Conservation (phyloP, 1,140 invertebrate species). For the Eriocheir sinensis region DNA sequence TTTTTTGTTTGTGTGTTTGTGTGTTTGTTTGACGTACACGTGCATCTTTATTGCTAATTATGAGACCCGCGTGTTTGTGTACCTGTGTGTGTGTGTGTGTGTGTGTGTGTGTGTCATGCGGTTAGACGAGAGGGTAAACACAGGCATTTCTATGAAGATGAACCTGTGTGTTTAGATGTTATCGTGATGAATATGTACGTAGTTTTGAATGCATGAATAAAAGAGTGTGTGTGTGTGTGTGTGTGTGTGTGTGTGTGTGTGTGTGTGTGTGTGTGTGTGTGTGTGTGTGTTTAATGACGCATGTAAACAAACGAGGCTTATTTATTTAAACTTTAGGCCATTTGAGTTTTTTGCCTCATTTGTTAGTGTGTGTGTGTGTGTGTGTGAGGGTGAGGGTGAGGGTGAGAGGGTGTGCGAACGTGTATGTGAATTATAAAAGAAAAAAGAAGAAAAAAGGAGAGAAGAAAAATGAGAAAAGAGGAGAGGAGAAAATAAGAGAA, state of each 20-base stretch:
- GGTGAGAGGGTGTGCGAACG: background rate
- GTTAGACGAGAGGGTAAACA: too few species aligned
- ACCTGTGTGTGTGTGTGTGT: too few species aligned
- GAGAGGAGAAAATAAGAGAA: background rate
- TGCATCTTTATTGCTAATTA: too few species aligned
- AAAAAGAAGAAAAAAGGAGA: background rate
- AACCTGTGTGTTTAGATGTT: background rate
- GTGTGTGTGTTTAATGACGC: too few species aligned
- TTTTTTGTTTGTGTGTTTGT: too few species aligned
- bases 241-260: constrained; percentile 11
- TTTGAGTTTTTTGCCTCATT: background rate
- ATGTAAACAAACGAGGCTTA: background rate
- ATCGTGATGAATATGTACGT: background rate
- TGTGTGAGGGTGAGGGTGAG: background rate
- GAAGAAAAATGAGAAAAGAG: background rate
- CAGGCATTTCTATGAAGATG: background rate
- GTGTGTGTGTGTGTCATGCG: too few species aligned
- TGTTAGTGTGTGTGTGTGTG: background rate
- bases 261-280: background rate
- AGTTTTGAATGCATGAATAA: background rate
- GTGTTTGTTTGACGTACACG: too few species aligned
- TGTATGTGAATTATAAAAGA: too few species aligned
- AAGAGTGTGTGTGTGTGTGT: constrained; percentile 4
- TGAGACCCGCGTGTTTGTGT: too few species aligned
- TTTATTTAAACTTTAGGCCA: background rate